Base-by-base conservation (phyloP, 1,140 invertebrate species). In the Sitobion miscanthi region DNA sequence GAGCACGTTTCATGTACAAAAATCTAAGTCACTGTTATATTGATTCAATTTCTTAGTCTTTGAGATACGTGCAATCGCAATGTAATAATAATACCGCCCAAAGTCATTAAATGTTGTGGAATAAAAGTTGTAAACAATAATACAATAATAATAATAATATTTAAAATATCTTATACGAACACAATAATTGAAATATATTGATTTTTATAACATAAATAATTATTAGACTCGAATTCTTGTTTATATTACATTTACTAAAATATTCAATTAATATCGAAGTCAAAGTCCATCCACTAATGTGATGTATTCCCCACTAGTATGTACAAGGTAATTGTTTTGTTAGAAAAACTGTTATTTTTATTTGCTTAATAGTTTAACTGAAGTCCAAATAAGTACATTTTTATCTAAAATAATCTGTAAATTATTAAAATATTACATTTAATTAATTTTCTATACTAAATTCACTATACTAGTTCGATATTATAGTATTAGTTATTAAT, bases 1-100 rank as follows among this genome's bases (percentile, higher is more conserved):
- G 88, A 42, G 49, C 88, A 89, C 88, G 88, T 89, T 42, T 89
- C 35, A 25, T 57, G 88, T 57, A 89, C 88, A 89, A 57, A 57
- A 89, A 89, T 89, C 88, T 14, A 23, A 89, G 21, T 25, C 21
- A 42, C 88, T 57, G n/a, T 88, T 35, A 89, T 89, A 89, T 42
- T 89, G 49, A 89, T 89, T 89, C 52, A 57, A 89, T 57, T 54
- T 57, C n/a, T 38, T 42, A 42, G 49, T 57, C 52, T 54, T 89
- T 57, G 49, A 57, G 45, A 89, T 89, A 89, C 52, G 88, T 42
- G 88, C 25, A 8, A 35, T 42, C 9, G 9, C 21, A n/a, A 9
- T 42, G 7, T 89, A 57, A 57, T 57, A 38, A 54, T 88, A 57
- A 42, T 57, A 42, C 1, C 11, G 30, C 45, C 42, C 38, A 85